Conservation (phyloP, 2,113 vertebrate genomes). For the Struthio camelus region DNA sequence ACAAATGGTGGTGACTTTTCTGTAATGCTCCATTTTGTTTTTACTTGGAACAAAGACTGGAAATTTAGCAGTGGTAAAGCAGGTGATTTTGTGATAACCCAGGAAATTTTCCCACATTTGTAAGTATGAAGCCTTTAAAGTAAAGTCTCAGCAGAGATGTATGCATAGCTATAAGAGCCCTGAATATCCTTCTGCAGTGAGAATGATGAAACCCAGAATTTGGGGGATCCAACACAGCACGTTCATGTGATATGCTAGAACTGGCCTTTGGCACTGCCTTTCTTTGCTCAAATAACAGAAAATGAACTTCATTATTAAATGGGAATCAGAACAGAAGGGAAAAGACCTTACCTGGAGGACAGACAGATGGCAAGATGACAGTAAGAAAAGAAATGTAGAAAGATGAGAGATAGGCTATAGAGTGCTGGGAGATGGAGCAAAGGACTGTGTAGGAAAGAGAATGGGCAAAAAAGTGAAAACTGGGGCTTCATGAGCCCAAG, state of each 20-base stretch:
- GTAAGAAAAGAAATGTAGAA: background rate
- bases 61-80: background rate
- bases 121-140: background rate
- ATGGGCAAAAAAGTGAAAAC: background rate
- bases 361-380: background rate
- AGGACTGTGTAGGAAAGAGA: background rate
- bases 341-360: background rate
- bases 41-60: background rate
- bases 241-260: background rate
- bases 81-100: background rate
- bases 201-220: background rate
- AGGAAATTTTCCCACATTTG: background rate
- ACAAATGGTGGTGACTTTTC: background rate
- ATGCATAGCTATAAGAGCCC: background rate
- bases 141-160: background rate
- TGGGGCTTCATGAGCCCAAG: background rate
- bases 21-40: background rate
- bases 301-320: background rate
- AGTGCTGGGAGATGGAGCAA: background rate
- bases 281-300: background rate
- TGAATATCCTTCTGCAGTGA: background rate
- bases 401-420: background rate
- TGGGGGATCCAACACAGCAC: background rate
- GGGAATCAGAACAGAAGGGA: background rate
- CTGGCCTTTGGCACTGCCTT: background rate